A percentile compares a stretch with the other conserved stretches of the same genome.
phyloP scores from a whole-genome alignment of 2,888 invertebrate species.

The Halocaridina rubra region DNA sequence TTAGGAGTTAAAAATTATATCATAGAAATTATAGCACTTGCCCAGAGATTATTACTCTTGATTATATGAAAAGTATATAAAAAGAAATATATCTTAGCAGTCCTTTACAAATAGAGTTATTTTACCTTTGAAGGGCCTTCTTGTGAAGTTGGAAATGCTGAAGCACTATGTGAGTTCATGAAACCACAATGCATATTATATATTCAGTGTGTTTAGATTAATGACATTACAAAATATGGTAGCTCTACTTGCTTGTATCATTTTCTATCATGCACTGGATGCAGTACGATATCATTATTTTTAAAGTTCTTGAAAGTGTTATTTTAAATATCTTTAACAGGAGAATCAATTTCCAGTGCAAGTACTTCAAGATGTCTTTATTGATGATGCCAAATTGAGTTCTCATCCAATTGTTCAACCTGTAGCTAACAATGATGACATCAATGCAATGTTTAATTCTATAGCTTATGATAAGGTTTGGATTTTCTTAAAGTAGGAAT shows the following conservation, averaged over 20 bases:
- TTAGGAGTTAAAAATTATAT: no score
- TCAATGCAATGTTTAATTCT: slow-evolving; percentile 89
- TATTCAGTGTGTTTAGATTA: not conserved
- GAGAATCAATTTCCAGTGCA: slow-evolving; percentile 80
- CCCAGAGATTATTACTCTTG: no score
- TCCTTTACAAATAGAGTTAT: no score
- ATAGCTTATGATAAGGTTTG: slow-evolving; percentile 90
- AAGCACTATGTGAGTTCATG: no score
- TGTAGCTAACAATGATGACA: slow-evolving; percentile 89
- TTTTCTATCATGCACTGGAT: not conserved
- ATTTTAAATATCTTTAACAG: slow-evolving; percentile 70
- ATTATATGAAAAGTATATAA: not conserved
- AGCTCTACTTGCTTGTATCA: not conserved
- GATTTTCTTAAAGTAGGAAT: no score
- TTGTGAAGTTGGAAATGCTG: no score
- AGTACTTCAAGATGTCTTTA: slow-evolving; percentile 79
- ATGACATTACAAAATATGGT: not conserved
- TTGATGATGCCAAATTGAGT: slow-evolving; percentile 81
- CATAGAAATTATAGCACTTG: no score
- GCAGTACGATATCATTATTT: not conserved
- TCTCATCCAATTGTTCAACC: slow-evolving; percentile 91
- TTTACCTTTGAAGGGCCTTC: no score
- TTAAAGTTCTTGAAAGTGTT: not conserved
- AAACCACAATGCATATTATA: no score
- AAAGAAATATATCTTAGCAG: no score